Evolutionary conservation across 2,113 vertebrate genomes (phyloP).

Genomic region (Pelvicachromis taeniatus): DNA sequence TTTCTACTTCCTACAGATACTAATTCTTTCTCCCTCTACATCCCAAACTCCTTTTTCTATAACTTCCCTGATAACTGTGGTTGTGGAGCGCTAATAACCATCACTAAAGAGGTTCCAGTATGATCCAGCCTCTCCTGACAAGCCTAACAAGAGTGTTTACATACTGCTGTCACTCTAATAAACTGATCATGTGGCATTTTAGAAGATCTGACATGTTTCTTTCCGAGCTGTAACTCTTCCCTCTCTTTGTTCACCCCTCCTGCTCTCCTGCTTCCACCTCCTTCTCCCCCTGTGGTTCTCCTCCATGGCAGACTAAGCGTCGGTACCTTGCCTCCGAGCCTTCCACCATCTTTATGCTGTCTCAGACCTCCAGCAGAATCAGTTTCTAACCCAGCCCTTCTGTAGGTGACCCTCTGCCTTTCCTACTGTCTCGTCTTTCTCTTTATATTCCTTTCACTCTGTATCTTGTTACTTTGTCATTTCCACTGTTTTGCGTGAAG

Average conservation of each 20-base stretch:
- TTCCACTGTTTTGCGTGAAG: background rate
- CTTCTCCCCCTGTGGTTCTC: conserved; percentile 45
- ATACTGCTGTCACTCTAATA: background rate
- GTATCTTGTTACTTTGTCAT: background rate
- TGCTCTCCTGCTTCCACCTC: conserved; percentile 7
- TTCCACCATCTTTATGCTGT: conserved; percentile 99
- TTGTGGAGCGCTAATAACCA: background rate
- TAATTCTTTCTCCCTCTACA: background rate
- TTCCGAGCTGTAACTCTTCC: conserved; percentile 1
- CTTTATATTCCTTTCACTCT: background rate
- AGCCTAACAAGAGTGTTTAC: background rate
- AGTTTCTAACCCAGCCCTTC: conserved; percentile 82
- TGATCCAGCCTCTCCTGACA: background rate
- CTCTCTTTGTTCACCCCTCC: conserved; percentile 3
- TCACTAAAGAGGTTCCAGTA: background rate
- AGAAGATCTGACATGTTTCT: background rate
- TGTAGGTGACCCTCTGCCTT: conserved; percentile 83
- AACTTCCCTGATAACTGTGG: background rate
- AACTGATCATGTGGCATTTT: background rate
- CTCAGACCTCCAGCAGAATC: conserved; percentile 97
- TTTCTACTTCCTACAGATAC: background rate
- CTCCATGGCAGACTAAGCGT: conserved; percentile 83
- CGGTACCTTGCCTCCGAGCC: conserved; percentile 94
- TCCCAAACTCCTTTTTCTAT: background rate
- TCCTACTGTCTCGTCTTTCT: conserved; percentile 1